Base-by-base conservation (phyloP, 2,888 invertebrate genomes). In the Carcina quercana region DNA sequence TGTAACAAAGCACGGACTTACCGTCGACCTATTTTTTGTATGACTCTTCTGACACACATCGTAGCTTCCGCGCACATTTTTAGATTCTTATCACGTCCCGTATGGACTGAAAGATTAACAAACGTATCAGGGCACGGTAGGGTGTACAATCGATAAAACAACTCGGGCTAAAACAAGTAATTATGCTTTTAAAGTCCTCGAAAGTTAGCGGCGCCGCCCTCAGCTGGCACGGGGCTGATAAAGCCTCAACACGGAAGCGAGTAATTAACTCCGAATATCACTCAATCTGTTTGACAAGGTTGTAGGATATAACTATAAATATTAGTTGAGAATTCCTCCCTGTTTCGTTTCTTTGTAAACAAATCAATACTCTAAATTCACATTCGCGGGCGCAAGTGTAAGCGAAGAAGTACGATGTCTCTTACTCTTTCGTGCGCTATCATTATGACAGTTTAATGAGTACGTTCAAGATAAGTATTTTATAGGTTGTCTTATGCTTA, bases 91-190 rank as follows among this genome's bases (percentile, higher is more conserved):
- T 73, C 70, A 43, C 49, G 43, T 50, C 43, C 42, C 52, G 43
- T 50, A 51, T 47, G 50, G 45, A 46, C 47, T 42, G 42, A 55
- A 51, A 52, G 52, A 50, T 48, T 50, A 49, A 53, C 56, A 34
- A 40, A 49, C 55, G 59, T 55, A 55, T 50, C 53, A 54, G 59
- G 55, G 56, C 68, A 62, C 68, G 59, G 50, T 57, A 59, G 51
- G 52, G 59, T 59, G 52, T 60, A 57, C 50, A 74, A 83, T 83
- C 83, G 76, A 82, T 83, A 80, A 69, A 73, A 71, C 70, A 65
- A 69, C 65, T 65, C 66, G 55, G 56, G 60, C 57, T 43, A 53
- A 60, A 57, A 58, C 50, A 49, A 53, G 59, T 66, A 72, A 73
- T 75, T 70, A 72, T 55, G 67, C 66, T 73, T 66, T 62, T 57